Evolutionary conservation across 2,113 vertebrate genomes (phyloP), one percentile per base, ranked within the genome.

Genomic region (Carettochelys insculpta): DNA sequence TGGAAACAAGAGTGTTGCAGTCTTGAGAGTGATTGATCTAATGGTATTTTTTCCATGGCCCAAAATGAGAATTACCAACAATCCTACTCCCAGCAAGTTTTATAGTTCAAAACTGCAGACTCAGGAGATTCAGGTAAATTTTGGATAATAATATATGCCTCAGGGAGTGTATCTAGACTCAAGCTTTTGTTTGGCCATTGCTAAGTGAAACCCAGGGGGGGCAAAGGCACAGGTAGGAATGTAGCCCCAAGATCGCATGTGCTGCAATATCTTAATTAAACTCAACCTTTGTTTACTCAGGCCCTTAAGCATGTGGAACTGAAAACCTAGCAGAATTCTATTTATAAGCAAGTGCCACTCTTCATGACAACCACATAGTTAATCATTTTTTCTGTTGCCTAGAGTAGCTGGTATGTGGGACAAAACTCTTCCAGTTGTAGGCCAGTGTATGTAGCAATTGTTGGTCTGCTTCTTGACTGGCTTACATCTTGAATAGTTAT

Each of bases 371-470:
- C 68, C 47, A 61, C 75, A 47, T 27, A 90, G 54, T 88, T 90
- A 45, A 86, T 92, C 16, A 79, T 92, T 92, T 80, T 76, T 71
- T 11, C 48, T 92, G 61, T 29, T 89, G 84, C 54, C 86, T 58
- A 38, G 45, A 11, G 3, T 75, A 47, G 75, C 45, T 75, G 65
- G 56, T 76, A 54, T n/a, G 17, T 31, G 53, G 52, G 83, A 22
- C n/a, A 86, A 68, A 79, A 73, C 38, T 31, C 34, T 38, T 73
- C 5, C 45, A 83, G 11, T n/a, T 11, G 17, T 84, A 90, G 94
- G 34, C 58, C 76, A 43, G 75, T 34, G 3, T 47, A 25, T 0
- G 1, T 12, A 34, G 71, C 50, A 77, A 51, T 52, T 56, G 4
- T n/a, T 10, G 61, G 19, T n/a, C 9, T 19, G 19, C 20, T 68